phyloP scores from a whole-genome alignment of 2,888 invertebrate species.

The Cecidostiba fungosa region DNA sequence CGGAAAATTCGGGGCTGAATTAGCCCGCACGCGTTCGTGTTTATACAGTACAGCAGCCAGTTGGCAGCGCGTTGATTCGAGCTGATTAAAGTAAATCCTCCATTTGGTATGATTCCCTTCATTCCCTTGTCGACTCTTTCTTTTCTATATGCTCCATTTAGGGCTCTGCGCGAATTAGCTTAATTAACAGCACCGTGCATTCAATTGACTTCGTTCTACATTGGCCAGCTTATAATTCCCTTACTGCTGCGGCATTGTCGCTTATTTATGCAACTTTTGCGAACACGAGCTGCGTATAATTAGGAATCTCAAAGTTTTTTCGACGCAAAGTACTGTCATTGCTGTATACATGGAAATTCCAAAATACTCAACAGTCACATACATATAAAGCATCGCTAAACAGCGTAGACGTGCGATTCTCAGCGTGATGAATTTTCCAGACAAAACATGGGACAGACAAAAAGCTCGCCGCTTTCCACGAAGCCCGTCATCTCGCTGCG shows the following conservation, averaged over 20 bases:
- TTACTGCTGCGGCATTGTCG: not conserved
- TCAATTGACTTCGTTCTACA: not conserved
- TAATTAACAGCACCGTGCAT: conserved; percentile 9
- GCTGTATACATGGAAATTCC: not conserved
- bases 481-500: not conserved
- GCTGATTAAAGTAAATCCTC: conserved; percentile 44
- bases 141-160: not conserved
- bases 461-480: not conserved
- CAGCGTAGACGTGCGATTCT: too few species aligned
- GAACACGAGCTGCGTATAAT: too few species aligned
- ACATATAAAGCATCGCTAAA: too few species aligned
- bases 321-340: too few species aligned
- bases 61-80: conserved; percentile 25
- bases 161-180: not conserved
- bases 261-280: not conserved
- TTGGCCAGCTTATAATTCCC: not conserved
- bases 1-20: conserved; percentile 29
- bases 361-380: too few species aligned
- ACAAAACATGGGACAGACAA: not conserved
- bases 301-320: too few species aligned
- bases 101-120: conserved; percentile 27
- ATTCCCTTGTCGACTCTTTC: not conserved
- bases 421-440: too few species aligned
- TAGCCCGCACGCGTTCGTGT: not conserved
- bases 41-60: not conserved